These are phyloP conservation scores for Sipha flava DNA, from an alignment of 1,140 invertebrate genomes.

Conservation along the genomic window DNA sequence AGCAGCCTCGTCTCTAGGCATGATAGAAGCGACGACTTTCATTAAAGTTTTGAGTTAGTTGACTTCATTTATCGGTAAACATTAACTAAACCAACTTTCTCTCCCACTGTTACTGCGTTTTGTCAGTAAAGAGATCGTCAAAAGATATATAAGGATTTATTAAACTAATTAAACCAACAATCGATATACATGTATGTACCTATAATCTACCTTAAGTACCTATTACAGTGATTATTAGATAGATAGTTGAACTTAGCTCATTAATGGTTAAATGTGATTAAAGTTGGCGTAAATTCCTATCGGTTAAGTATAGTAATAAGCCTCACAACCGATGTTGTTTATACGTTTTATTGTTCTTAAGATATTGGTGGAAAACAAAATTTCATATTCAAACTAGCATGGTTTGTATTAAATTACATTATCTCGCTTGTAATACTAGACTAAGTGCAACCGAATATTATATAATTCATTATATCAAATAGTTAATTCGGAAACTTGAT, in stretches of 20 bases:
- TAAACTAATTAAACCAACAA: neutral
- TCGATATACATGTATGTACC: neutral
- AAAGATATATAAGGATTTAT: neutral
- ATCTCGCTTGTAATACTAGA: neutral
- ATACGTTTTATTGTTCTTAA: neutral
- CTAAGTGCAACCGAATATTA: neutral
- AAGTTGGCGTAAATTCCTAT: neutral
- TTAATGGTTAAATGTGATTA: constrained; percentile 1
- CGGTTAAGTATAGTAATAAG: neutral
- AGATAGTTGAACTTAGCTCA: neutral
- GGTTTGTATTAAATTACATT: neutral
- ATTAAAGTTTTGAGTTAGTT: constrained; percentile 92
- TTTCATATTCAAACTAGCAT: neutral
- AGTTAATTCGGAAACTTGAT: neutral
- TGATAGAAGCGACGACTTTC: constrained; percentile 73
- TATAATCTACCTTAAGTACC: neutral
- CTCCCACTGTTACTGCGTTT: neutral
- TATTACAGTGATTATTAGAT: constrained; percentile 7
- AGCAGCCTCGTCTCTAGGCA: constrained; percentile 85
- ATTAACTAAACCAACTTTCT: neutral
- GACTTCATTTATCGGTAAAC: neutral
- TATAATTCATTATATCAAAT: neutral
- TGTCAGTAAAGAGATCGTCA: neutral
- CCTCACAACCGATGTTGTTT: neutral
- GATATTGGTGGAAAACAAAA: neutral